A percentile compares a stretch with the other conserved stretches of the same genome.
Conservation (phyloP, 2,888 invertebrate genomes). For the Microctonus aethiopoides region DNA sequence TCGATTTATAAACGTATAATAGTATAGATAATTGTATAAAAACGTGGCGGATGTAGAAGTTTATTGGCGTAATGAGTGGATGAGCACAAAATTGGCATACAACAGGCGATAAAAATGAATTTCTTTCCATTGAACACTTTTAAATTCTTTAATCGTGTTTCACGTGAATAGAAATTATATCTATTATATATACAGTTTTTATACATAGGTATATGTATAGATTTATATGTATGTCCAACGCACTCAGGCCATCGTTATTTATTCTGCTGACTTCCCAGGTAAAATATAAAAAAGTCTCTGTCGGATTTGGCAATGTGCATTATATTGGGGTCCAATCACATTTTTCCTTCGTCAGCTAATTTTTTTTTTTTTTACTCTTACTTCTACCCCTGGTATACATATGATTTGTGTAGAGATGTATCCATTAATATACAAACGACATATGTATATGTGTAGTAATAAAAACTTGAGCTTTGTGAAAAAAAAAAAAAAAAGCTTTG, state of each 20-base stretch:
- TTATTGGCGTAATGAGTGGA: too few relatives aligned
- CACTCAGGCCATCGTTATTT: slow-evolving; percentile 35
- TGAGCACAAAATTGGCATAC: too few relatives aligned
- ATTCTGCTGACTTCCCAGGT: slow-evolving; percentile 29
- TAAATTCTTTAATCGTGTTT: too few relatives aligned
- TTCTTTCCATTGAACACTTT: too few relatives aligned
- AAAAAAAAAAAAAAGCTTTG: slow-evolving; percentile 27
- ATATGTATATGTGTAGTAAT: slow-evolving; percentile 24
- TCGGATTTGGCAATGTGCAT: background rate
- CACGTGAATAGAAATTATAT: too few relatives aligned
- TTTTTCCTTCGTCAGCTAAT: slow-evolving; percentile 35
- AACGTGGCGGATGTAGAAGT: too few relatives aligned
- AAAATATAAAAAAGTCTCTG: background rate
- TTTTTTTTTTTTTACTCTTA: background rate
- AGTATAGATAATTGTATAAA: too few relatives aligned
- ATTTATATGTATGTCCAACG: background rate
- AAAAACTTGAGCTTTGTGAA: slow-evolving; percentile 39
- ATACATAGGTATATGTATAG: too few relatives aligned
- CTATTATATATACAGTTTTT: too few relatives aligned
- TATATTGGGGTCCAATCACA: slow-evolving; percentile 24
- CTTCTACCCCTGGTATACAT: background rate
- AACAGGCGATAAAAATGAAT: too few relatives aligned
- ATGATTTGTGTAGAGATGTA: slow-evolving; percentile 24
- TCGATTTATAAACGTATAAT: too few relatives aligned
- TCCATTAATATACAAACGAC: too few relatives aligned